Base-by-base conservation (phyloP, 2,888 invertebrate genomes). In the Trissolcus brochymenae region DNA sequence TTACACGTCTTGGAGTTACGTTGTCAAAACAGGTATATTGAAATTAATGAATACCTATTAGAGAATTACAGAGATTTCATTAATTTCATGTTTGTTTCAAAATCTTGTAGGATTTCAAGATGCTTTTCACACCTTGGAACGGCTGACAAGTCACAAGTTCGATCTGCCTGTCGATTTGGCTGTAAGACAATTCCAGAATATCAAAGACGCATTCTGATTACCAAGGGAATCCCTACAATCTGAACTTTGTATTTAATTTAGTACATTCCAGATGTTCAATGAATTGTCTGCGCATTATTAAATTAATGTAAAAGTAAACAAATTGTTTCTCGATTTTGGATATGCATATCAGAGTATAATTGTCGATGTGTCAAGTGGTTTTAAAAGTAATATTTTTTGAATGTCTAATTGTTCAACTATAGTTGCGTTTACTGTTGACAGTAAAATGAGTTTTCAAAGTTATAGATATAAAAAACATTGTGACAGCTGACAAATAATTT, bases 161-260 rank as follows among this genome's bases (percentile, higher is more conserved):
- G 95, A 96, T 87, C 91, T 99, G 85, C 98, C 99, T 0, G 96
- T 98, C 14, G 98, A 99, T 90, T 91, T 99, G 84, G 99, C 99
- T 49, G 94, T 99, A 50, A 93, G 97, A 86, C 98, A 98, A 86
- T 97, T 99, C 88, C 96, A 97, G 88, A 98, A 98, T 91, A 98
- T 99, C 89, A 98, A 96, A 91, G 98, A 98, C 91, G 97, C 89
- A 75, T 89, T 89, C 79, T 89, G 84, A 88, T 82, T 43, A 60
- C 49, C 40, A 21, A 64, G 0, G 51, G 25, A 54, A 43, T 70
- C 9, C 7, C 51, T 4, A 17, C 7, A 2, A 51, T 17, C 14
- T 2, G 19, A 13, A 51, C 35, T 7, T 67, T 43, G 55, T 16
- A 46, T 68, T 51, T 14, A 16, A 16, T 29, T 62, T 51, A 62